Conservation (phyloP, 2,888 invertebrate species). For the Ischnura elegans region DNA sequence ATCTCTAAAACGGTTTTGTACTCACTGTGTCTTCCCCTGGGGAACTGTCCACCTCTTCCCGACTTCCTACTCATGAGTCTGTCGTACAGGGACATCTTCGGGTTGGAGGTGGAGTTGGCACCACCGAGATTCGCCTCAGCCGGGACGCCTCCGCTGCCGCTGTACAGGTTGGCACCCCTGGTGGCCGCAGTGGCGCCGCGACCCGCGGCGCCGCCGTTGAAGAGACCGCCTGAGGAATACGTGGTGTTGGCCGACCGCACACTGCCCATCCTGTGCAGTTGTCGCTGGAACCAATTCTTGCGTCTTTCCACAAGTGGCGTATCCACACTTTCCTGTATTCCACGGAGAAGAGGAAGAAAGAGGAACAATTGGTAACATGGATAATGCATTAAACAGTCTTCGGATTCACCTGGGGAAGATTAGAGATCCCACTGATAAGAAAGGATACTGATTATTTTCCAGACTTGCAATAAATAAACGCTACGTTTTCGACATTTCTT, state of each 20-base stretch:
- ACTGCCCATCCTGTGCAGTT: slow-evolving; percentile 92
- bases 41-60: slow-evolving; percentile 81
- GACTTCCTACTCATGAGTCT: slow-evolving; percentile 90
- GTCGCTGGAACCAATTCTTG: slow-evolving; percentile 93
- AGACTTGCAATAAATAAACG: too few species aligned
- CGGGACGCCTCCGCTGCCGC: not conserved
- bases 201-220: slow-evolving; percentile 77
- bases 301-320: slow-evolving; percentile 91
- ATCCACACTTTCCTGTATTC: slow-evolving; percentile 90
- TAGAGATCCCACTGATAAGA: too few species aligned
- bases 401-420: too few species aligned
- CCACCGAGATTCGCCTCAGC: slow-evolving; percentile 51
- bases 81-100: slow-evolving; percentile 91
- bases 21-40: slow-evolving; percentile 83
- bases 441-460: too few species aligned
- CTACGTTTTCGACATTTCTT: too few species aligned
- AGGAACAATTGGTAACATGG: not conserved
- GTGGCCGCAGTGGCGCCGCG: not conserved
- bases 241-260: slow-evolving; percentile 91
- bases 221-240: slow-evolving; percentile 89
- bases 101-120: slow-evolving; percentile 73
- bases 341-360: slow-evolving; percentile 73
- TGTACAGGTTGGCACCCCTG: slow-evolving; percentile 47
- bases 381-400: too few species aligned
- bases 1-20: slow-evolving; percentile 53